phyloP scores from a whole-genome alignment of 2,888 invertebrate species.

The Adelphocoris suturalis region DNA sequence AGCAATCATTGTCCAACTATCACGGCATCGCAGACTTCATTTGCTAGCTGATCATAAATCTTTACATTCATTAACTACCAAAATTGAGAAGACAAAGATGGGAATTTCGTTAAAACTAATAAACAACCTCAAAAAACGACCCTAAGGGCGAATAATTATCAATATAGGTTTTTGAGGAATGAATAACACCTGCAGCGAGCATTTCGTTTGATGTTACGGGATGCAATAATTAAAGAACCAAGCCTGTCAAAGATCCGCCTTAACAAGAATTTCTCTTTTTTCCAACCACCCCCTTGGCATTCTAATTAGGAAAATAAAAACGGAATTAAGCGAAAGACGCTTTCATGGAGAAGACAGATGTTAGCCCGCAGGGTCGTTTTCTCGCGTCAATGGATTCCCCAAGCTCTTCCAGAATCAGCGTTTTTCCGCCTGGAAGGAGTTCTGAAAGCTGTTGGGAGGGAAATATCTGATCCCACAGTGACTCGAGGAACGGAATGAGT shows the following conservation, averaged over 20 bases:
- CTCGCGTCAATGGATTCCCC: constrained; percentile 2
- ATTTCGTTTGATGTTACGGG: too few species aligned
- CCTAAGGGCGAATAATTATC: too few species aligned
- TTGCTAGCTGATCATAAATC: too few species aligned
- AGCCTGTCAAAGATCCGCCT: neutral
- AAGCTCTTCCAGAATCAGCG: constrained; percentile 12
- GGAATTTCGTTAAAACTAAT: too few species aligned
- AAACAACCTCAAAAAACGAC: too few species aligned
- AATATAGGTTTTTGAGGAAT: too few species aligned
- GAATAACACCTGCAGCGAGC: too few species aligned
- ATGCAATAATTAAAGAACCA: too few species aligned
- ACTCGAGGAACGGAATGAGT: constrained; percentile 18
- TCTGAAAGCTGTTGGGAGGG: neutral
- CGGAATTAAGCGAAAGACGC: constrained; percentile 23
- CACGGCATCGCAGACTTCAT: too few species aligned
- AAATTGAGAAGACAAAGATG: too few species aligned
- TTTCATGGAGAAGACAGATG: constrained; percentile 33
- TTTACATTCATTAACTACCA: too few species aligned
- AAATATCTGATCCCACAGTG: neutral
- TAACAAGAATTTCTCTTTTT: neutral
- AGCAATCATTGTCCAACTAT: too few species aligned
- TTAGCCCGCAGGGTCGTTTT: constrained; percentile 16
- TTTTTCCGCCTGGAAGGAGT: constrained; percentile 7
- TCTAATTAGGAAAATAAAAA: constrained; percentile 9
- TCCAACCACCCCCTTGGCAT: neutral